A percentile compares a stretch with the other conserved stretches of the same genome.
Conservation (phyloP, 2,888 invertebrate species). For the Labia minor region DNA sequence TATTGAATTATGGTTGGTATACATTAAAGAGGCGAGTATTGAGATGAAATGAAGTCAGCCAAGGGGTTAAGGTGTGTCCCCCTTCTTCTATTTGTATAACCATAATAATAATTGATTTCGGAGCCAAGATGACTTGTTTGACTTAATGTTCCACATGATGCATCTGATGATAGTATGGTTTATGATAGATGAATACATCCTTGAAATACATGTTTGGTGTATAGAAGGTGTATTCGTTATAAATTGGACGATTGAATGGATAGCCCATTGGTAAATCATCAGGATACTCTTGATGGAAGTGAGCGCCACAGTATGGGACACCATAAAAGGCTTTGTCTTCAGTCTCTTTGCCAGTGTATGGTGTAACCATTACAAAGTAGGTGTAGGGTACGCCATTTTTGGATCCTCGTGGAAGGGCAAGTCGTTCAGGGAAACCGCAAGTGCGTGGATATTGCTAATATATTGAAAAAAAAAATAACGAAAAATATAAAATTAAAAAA, state of each 20-base stretch:
- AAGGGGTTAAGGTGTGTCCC: too few relatives aligned
- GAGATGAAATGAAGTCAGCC: too few relatives aligned
- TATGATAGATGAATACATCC: conserved; percentile 51
- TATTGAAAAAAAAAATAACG: not conserved
- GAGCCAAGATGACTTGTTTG: too few relatives aligned
- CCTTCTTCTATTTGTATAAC: too few relatives aligned
- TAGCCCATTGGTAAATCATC: conserved; percentile 47
- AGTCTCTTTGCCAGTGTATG: conserved; percentile 27
- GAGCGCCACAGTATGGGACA: conserved; percentile 28
- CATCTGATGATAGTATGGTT: conserved; percentile 28
- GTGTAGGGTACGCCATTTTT: conserved; percentile 53
- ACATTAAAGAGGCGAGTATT: too few relatives aligned
- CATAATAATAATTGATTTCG: too few relatives aligned
- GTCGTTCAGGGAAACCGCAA: conserved; percentile 58
- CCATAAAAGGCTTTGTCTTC: not conserved
- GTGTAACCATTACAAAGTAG: conserved; percentile 50
- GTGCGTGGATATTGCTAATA: conserved; percentile 33
- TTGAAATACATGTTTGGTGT: conserved; percentile 50
- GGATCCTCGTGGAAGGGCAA: conserved; percentile 59
- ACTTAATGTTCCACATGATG: too few relatives aligned
- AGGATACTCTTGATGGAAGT: conserved; percentile 34
- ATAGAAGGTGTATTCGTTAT: conserved; percentile 30
- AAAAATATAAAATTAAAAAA: not conserved
- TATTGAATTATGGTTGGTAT: too few relatives aligned
- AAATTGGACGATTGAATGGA: conserved; percentile 47